Percentiles rank a stretch among this genome's conserved stretches.
These are phyloP conservation scores for Coptodon rendalli DNA, from an alignment of 2,113 vertebrate genomes.

Conservation along the genomic window DNA sequence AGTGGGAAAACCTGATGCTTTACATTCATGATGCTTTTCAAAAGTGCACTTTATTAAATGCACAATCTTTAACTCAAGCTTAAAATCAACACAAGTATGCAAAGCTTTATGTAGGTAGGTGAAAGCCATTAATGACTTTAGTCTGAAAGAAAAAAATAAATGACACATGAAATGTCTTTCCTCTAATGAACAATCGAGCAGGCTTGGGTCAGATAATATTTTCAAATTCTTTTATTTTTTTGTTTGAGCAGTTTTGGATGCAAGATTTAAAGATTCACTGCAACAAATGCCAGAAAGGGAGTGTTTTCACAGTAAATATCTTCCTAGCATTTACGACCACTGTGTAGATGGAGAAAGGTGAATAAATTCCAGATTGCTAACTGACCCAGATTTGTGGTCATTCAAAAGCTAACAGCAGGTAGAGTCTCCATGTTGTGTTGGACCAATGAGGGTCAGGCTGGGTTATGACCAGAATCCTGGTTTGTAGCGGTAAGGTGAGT, in stretches of 20 bases:
- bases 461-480: slow-evolving; percentile 87
- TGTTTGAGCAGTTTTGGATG: background rate
- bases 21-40: slow-evolving; percentile 67
- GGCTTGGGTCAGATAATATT: background rate
- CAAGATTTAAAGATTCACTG: background rate
- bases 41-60: slow-evolving; percentile 66
- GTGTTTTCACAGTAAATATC: background rate
- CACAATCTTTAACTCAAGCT: slow-evolving; percentile 46
- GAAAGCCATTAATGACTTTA: background rate
- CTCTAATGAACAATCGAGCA: background rate
- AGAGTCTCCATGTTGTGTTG: background rate
- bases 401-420: background rate
- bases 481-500: slow-evolving; percentile 79
- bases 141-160: background rate
- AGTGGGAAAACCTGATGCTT: slow-evolving; percentile 22
- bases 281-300: background rate
- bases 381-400: background rate
- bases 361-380: background rate
- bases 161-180: background rate
- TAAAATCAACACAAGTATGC: background rate
- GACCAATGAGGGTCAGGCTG: background rate
- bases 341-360: background rate
- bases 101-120: slow-evolving; percentile 35
- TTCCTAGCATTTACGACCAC: background rate
- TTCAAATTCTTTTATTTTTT: background rate